Evolutionary conservation across 2,888 invertebrate species (phyloP).

Genomic region (Malthinus seriepunctatus): DNA sequence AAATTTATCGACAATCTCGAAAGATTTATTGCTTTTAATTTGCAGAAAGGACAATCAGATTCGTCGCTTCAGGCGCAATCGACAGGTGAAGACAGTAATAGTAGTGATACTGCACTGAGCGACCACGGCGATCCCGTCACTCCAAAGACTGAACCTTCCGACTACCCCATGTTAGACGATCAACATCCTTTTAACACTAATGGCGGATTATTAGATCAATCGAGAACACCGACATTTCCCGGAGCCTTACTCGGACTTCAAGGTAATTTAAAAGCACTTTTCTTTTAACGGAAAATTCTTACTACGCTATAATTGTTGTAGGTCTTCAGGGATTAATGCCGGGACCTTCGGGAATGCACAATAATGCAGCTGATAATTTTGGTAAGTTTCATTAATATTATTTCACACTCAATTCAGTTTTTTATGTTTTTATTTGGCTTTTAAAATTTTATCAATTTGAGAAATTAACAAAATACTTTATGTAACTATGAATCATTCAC

Average conservation of each 20-base stretch:
- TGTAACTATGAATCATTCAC: neutral
- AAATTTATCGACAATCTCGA: neutral
- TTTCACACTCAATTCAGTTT: too few relatives aligned
- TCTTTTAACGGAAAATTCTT: neutral
- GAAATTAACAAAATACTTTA: neutral
- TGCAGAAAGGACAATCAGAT: conserved; percentile 60
- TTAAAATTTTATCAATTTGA: neutral
- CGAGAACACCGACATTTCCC: conserved; percentile 75
- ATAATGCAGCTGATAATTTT: conserved; percentile 73
- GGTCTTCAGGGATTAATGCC: conserved; percentile 77
- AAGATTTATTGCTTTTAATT: conserved; percentile 13
- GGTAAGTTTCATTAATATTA: conserved; percentile 55
- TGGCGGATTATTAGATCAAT: conserved; percentile 64
- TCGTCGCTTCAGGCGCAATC: conserved; percentile 67
- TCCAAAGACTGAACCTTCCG: conserved; percentile 75
- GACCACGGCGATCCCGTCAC: conserved; percentile 67
- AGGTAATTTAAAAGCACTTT: conserved; percentile 59
- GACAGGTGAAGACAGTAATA: conserved; percentile 82
- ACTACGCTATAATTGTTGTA: conserved; percentile 39
- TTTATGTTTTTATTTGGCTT: neutral
- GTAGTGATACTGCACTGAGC: conserved; percentile 81
- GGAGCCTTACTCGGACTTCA: conserved; percentile 79
- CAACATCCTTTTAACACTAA: conserved; percentile 66
- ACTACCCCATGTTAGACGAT: conserved; percentile 68
- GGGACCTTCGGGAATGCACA: conserved; percentile 83